Percentiles rank a stretch among this genome's conserved stretches.
Conservation (phyloP, 2,797 vertebrate species). For the Phoxinus dragarum region DNA sequence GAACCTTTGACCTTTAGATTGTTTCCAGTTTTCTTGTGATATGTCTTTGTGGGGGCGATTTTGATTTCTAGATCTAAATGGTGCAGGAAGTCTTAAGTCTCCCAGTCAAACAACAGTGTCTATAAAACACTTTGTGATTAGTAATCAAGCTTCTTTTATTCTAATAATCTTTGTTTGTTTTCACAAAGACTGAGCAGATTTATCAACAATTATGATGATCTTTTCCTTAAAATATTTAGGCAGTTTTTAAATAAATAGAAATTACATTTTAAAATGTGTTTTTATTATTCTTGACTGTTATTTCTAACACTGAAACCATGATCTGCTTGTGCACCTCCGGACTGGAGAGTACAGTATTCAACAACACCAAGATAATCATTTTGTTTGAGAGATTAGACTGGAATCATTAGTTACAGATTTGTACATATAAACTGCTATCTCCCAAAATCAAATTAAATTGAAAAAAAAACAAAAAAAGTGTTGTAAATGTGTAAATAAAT, state of each 20-base stretch:
- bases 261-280: not conserved
- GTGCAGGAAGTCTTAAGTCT: not conserved
- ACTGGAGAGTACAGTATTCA: not conserved
- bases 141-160: not conserved
- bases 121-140: not conserved
- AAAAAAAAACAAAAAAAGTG: not conserved
- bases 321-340: not conserved
- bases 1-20: conserved; percentile 51
- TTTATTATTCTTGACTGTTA: not conserved
- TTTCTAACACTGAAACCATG: not conserved
- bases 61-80: conserved; percentile 49
- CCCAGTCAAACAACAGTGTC: not conserved
- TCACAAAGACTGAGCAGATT: not conserved
- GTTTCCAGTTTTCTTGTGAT: conserved; percentile 56
- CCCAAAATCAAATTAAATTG: not conserved
- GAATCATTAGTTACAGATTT: not conserved
- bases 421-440: not conserved
- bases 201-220: not conserved
- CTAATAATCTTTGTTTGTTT: not conserved
- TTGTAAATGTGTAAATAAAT: not conserved
- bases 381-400: not conserved
- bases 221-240: not conserved
- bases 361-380: not conserved
- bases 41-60: conserved; percentile 51
- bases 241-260: too few species aligned